phyloP scores from a whole-genome alignment of 2,113 vertebrate species.

The Toxotes chatareus region DNA sequence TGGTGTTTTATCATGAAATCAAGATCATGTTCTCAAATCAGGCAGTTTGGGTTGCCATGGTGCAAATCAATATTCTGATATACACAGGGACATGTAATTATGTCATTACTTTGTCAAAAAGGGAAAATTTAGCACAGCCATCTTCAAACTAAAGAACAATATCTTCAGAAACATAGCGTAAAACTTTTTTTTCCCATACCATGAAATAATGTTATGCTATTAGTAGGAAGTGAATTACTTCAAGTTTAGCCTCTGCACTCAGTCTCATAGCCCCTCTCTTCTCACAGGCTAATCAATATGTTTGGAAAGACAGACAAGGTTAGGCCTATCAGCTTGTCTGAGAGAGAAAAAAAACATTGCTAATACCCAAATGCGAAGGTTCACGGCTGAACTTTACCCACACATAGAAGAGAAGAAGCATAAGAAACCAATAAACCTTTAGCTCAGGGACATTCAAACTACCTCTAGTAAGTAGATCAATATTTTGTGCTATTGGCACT shows the following conservation, averaged over 20 bases:
- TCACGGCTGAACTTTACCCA: conserved; percentile 72
- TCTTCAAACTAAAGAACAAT: conserved; percentile 1
- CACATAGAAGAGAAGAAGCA: conserved; percentile 49
- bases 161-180: not conserved
- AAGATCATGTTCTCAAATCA: conserved; percentile 10
- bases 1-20: conserved; percentile 18
- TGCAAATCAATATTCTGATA: conserved; percentile 5
- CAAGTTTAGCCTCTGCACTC: conserved; percentile 62
- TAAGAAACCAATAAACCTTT: conserved; percentile 67
- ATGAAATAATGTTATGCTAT: conserved; percentile 47
- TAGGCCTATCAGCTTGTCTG: conserved; percentile 68
- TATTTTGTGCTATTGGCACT: conserved; percentile 66
- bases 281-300: conserved; percentile 79
- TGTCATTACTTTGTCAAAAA: conserved; percentile 8
- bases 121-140: not conserved
- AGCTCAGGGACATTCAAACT: conserved; percentile 70
- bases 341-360: conserved; percentile 37
- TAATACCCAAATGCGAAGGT: conserved; percentile 68
- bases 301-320: conserved; percentile 78
- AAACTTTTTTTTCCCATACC: conserved; percentile 29
- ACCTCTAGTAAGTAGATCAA: conserved; percentile 59
- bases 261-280: conserved; percentile 53
- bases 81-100: not conserved
- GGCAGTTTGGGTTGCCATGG: not conserved
- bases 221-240: conserved; percentile 55